phyloP scores from a whole-genome alignment of 2,797 vertebrate species.

The Heterohyrax brucei region DNA sequence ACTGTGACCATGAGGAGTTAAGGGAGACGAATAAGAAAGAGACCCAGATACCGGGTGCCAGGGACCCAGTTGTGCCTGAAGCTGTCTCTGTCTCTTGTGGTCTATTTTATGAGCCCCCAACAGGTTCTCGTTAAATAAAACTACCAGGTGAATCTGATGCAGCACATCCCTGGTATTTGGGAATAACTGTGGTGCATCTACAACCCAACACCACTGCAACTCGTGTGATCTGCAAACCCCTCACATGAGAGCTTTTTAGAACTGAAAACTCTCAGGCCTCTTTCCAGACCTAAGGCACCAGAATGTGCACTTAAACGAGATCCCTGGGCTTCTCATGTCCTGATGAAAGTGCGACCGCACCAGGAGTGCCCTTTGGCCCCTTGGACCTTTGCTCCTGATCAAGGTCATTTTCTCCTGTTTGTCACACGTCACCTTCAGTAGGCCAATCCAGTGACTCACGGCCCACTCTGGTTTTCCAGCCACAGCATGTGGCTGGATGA shows the following conservation, averaged over 20 bases:
- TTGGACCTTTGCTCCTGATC: background rate
- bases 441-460: background rate
- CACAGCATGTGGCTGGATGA: background rate
- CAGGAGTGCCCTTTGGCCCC: background rate
- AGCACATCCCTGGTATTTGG: background rate
- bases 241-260: background rate
- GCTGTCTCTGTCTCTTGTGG: background rate
- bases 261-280: background rate
- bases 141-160: background rate
- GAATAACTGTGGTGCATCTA: background rate
- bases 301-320: conserved; percentile 57
- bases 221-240: background rate
- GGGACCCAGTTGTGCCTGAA: background rate
- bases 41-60: background rate
- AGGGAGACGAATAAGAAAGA: background rate
- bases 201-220: background rate
- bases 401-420: background rate
- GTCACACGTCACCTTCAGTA: background rate
- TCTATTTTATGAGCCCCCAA: background rate
- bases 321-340: background rate
- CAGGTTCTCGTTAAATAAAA: conserved; percentile 14
- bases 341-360: no score
- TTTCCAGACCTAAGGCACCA: background rate
- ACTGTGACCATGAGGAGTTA: background rate
- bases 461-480: background rate